These are phyloP conservation scores for Craterocephalus amniculus DNA, from an alignment of 2,797 vertebrate genomes.

Conservation along the genomic window DNA sequence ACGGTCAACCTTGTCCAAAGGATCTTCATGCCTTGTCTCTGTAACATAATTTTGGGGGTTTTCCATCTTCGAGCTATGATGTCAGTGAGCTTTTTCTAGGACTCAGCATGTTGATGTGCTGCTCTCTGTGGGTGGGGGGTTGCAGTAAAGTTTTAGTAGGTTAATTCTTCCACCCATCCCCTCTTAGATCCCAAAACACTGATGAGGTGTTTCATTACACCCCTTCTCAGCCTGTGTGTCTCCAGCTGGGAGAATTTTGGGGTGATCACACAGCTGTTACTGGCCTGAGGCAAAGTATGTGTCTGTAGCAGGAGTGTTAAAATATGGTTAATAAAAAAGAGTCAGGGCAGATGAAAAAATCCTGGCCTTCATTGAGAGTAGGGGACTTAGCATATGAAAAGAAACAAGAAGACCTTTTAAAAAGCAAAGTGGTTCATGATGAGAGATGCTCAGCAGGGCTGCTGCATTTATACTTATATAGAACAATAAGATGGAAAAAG, in stretches of 20 bases:
- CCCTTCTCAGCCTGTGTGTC: conserved; percentile 37
- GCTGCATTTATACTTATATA: neutral
- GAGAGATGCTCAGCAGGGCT: neutral
- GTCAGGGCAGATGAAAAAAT: neutral
- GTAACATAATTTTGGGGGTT: conserved; percentile 41
- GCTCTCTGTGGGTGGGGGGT: conserved; percentile 43
- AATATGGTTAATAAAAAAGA: neutral
- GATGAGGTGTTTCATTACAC: conserved; percentile 63
- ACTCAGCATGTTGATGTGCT: conserved; percentile 46
- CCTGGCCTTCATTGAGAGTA: too few relatives aligned
- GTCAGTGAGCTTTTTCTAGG: conserved; percentile 46
- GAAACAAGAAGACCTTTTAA: neutral
- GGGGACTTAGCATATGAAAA: too few relatives aligned
- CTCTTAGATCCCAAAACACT: conserved; percentile 32
- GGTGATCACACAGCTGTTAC: conserved; percentile 18
- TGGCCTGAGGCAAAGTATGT: neutral
- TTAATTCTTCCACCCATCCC: conserved; percentile 40
- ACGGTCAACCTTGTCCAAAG: conserved; percentile 50
- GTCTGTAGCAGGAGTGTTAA: conserved; percentile 4
- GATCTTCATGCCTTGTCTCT: conserved; percentile 39
- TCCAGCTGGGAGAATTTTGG: conserved; percentile 33
- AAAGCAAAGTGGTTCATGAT: neutral
- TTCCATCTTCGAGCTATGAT: conserved; percentile 59
- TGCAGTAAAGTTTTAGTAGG: conserved; percentile 32
- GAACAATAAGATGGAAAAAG: too few relatives aligned